phyloP scores from a whole-genome alignment of 2,113 vertebrate species.

The Corydoras sp. region DNA sequence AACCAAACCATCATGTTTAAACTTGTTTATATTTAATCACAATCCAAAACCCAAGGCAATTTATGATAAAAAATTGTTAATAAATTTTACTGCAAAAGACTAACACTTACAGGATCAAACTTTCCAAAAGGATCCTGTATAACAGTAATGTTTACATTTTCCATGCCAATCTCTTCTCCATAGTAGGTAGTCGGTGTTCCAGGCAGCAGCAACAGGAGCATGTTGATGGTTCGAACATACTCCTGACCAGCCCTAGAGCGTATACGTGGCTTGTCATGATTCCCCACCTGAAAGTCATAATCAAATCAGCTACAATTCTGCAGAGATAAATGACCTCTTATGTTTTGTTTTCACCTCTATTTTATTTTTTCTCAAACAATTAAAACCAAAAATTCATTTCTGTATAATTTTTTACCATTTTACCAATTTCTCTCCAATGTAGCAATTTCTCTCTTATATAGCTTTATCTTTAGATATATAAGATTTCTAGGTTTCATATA shows the following conservation, averaged over 20 bases:
- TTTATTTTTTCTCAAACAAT: background rate
- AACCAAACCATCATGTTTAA: background rate
- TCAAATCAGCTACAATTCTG: background rate
- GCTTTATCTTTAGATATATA: too few relatives aligned
- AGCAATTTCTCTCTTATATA: too few relatives aligned
- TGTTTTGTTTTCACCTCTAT: background rate
- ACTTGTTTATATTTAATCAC: too few relatives aligned
- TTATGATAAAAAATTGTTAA: too few relatives aligned
- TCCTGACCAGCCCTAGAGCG: slow-evolving; percentile 72
- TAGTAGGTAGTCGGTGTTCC: slow-evolving; percentile 93
- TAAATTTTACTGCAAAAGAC: background rate
- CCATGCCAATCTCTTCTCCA: slow-evolving; percentile 96
- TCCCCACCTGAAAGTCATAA: slow-evolving; percentile 72
- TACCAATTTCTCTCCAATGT: too few relatives aligned
- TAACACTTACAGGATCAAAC: slow-evolving; percentile 60
- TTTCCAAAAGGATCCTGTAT: slow-evolving; percentile 67
- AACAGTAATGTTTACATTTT: slow-evolving; percentile 62
- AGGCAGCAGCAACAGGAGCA: slow-evolving; percentile 90
- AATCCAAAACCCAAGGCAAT: background rate
- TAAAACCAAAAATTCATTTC: too few relatives aligned
- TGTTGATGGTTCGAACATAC: slow-evolving; percentile 77
- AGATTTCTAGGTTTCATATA: too few relatives aligned
- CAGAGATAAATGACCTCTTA: background rate
- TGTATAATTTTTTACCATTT: too few relatives aligned
- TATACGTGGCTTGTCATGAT: slow-evolving; percentile 73